These are phyloP conservation scores for Lepidochitona cinerea DNA, from an alignment of 2,888 invertebrate genomes.

Conservation along the genomic window DNA sequence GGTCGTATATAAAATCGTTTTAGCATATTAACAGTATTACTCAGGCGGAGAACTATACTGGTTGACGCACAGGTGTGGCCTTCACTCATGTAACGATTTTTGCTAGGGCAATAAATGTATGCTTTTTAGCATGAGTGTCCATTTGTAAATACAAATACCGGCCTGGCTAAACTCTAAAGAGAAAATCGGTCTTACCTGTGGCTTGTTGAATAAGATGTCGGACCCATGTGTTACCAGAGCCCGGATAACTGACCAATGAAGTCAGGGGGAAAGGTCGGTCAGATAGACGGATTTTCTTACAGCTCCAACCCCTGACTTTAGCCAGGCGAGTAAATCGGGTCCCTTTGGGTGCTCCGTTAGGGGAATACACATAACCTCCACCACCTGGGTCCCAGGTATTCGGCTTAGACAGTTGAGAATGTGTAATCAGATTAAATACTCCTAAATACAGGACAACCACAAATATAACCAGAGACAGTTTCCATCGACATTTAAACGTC, in stretches of 20 bases:
- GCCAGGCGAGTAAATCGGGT: neutral
- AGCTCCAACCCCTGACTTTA: slow-evolving; percentile 9
- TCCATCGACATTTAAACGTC: neutral
- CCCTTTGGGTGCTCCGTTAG: neutral
- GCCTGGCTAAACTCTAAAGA: too few species aligned
- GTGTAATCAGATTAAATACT: neutral
- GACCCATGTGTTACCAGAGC: slow-evolving; percentile 49
- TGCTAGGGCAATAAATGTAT: too few species aligned
- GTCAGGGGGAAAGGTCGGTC: slow-evolving; percentile 30
- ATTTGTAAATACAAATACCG: too few species aligned
- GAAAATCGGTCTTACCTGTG: too few species aligned
- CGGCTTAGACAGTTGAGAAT: neutral
- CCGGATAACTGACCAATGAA: slow-evolving; percentile 40
- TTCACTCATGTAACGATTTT: too few species aligned
- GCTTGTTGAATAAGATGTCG: slow-evolving; percentile 46
- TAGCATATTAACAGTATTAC: too few species aligned
- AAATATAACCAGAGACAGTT: neutral
- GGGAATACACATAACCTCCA: neutral
- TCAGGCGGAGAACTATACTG: too few species aligned
- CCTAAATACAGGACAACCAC: neutral
- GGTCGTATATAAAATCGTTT: too few species aligned
- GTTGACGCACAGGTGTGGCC: too few species aligned
- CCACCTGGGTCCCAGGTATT: neutral
- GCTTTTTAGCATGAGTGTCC: too few species aligned
- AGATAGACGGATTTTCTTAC: slow-evolving; percentile 22